These are phyloP conservation scores for Centruroides sculpturatus DNA, from an alignment of 1,140 invertebrate species.

Conservation along the genomic window DNA sequence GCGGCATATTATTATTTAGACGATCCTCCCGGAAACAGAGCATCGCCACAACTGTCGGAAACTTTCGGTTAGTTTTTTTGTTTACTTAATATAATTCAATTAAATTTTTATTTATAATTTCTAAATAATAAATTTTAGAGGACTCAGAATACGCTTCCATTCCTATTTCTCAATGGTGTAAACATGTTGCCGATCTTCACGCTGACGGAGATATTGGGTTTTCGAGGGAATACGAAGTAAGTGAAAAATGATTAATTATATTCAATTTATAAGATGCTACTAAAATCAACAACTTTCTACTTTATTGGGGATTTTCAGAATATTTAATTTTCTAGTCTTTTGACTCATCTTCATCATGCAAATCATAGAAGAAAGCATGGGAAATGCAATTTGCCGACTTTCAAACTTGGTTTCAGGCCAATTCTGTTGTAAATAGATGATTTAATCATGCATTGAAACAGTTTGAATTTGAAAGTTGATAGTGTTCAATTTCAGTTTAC, in stretches of 20 bases:
- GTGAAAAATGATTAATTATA: slow-evolving; percentile 23
- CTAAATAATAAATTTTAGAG: slow-evolving; percentile 11
- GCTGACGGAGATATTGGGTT: slow-evolving; percentile 77
- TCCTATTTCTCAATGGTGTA: slow-evolving; percentile 53
- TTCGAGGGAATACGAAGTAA: slow-evolving; percentile 79
- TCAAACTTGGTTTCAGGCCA: too few species aligned
- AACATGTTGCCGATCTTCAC: slow-evolving; percentile 66
- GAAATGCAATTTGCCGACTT: too few species aligned
- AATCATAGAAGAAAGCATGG: too few species aligned
- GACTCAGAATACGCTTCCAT: slow-evolving; percentile 37
- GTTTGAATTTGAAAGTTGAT: too few species aligned
- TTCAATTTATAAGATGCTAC: not conserved
- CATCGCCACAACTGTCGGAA: slow-evolving; percentile 31
- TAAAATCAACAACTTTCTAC: too few species aligned
- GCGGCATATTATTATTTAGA: slow-evolving; percentile 71
- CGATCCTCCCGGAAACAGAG: slow-evolving; percentile 42
- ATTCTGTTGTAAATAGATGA: too few species aligned
- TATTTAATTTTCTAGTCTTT: too few species aligned
- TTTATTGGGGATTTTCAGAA: too few species aligned
- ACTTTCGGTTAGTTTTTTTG: slow-evolving; percentile 16
- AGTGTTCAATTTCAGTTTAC: too few species aligned
- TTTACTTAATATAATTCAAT: not conserved
- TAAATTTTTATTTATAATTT: not conserved
- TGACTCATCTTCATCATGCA: too few species aligned
- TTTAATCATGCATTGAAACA: too few species aligned